These are phyloP conservation scores for Steinernema hermaphroditum DNA, from an alignment of 2,888 invertebrate species.

Conservation along the genomic window DNA sequence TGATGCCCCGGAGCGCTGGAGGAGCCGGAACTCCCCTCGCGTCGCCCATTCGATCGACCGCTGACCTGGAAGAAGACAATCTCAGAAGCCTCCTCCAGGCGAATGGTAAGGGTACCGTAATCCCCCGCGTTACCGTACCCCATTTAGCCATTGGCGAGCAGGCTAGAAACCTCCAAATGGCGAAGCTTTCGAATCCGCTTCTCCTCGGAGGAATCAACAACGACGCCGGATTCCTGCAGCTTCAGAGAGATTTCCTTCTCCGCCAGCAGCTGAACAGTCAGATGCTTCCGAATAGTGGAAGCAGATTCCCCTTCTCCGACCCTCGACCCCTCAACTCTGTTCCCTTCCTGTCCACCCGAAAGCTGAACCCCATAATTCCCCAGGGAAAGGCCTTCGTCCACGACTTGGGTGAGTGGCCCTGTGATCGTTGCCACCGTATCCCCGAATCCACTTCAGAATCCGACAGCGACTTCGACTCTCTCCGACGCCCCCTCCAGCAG, in stretches of 20 bases:
- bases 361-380: constrained; percentile 11
- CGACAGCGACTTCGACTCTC: neutral
- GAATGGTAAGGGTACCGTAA: neutral
- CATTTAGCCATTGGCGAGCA: neutral
- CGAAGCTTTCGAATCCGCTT: constrained; percentile 21
- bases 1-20: constrained; percentile 18
- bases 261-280: neutral
- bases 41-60: neutral
- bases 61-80: neutral
- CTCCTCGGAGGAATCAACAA: neutral
- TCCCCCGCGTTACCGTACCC: neutral
- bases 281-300: constrained; percentile 19
- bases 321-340: neutral
- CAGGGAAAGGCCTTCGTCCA: constrained; percentile 4
- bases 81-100: constrained; percentile 1
- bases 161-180: constrained; percentile 2
- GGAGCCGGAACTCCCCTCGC: no score
- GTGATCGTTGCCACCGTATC: no score
- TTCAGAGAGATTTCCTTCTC: constrained; percentile 19
- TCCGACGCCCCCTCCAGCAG: constrained; percentile 5
- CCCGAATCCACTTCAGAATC: neutral
- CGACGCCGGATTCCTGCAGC: neutral
- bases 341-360: constrained; percentile 7
- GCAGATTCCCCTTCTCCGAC: constrained; percentile 17
- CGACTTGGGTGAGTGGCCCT: neutral